Base-by-base conservation (phyloP, 2,797 vertebrate species). In the Sebastes steindachneri region DNA sequence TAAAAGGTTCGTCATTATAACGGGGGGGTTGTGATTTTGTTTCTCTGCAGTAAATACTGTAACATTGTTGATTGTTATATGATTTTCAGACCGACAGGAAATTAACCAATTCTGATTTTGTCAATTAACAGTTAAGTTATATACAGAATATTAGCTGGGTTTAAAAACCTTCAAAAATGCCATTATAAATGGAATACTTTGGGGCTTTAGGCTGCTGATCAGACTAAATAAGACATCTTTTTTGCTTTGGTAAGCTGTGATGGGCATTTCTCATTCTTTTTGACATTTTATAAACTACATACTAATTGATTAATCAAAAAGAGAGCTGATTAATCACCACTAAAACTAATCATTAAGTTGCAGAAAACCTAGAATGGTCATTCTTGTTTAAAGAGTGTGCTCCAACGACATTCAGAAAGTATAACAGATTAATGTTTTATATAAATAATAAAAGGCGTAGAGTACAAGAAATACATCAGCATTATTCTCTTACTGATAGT, bases 1-100 rank as follows among this genome's bases (percentile, higher is more conserved):
- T 84, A 26, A 73, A 87, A 65, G 28, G 57, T 73, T 86, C 67
- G 86, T 83, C 60, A 58, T 71, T 26, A 41, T 17, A 70, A 77
- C 58, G 73, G 53, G 1, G 26, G 17, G 41, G 5, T 72, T 53
- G 19, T 28, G 31, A 63, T 51, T 64, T 25, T 7, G 35, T 11
- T 11, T 15, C 59, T 37, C 53, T 8, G 3, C 10, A 33, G 37
- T 21, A 66, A 80, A 68, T 41, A 79, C 41, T 9, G 12, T 35
- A 5, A 63, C 54, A 76, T 80, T 66, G 3, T 7, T 31, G 21
- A 79, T 68, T 14, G 70, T 74, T 48, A 1, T 7, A 54, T 41
- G 10, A 54, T 33, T 79, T 70, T 29, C 9, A 60, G 35, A 84
- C 66, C 2, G 10, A 70, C 8, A 41, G 41, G 33, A 71, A 45